Conservation (phyloP, 2,113 vertebrate species). For the Bubalus kerabau region DNA sequence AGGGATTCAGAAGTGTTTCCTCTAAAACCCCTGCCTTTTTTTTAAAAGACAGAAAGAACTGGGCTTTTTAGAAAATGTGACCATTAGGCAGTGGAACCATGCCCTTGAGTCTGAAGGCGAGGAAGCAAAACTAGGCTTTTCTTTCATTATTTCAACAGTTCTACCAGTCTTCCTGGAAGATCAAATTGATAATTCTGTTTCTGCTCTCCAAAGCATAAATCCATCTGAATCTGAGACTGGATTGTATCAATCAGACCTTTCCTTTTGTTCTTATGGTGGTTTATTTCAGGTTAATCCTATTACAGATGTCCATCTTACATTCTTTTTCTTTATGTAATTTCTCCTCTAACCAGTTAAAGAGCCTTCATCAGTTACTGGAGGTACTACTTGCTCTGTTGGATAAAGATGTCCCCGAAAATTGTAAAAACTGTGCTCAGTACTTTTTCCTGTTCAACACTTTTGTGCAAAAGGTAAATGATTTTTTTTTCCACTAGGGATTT, state of each 20-base stretch:
- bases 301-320: not conserved
- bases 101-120: not conserved
- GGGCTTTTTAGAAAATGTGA: not conserved
- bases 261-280: conserved; percentile 23
- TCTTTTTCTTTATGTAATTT: conserved; percentile 24
- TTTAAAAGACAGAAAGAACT: not conserved
- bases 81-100: not conserved
- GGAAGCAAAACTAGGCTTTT: not conserved
- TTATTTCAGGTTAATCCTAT: not conserved
- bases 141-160: not conserved
- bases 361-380: conserved; percentile 89
- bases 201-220: conserved; percentile 57
- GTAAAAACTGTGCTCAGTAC: conserved; percentile 98
- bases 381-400: conserved; percentile 93
- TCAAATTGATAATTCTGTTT: conserved; percentile 33
- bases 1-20: conserved; percentile 36
- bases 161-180: not conserved
- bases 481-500: not conserved
- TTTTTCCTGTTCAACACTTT: conserved; percentile 98
- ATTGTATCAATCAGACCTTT: conserved; percentile 3
- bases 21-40: not conserved
- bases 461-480: conserved; percentile 90
- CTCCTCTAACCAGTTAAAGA: conserved; percentile 79
- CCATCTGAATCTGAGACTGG: conserved; percentile 22
- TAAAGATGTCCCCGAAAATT: conserved; percentile 98